Conservation (phyloP, 2,113 vertebrate genomes). For the Hypanus sabinus region DNA sequence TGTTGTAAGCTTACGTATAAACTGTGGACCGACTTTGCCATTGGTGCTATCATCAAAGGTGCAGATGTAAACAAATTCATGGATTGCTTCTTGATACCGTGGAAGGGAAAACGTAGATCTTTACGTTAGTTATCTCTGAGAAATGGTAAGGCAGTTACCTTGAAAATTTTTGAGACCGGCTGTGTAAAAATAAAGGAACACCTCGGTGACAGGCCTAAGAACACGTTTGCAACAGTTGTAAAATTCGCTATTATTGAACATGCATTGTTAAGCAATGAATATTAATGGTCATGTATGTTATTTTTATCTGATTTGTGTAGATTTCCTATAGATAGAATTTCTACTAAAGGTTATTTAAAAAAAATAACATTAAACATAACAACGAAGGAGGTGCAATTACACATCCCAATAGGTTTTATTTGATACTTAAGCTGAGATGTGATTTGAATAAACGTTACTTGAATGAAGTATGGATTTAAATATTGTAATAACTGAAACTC, state of each 20-base stretch:
- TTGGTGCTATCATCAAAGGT: too few species aligned
- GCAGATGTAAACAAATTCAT: too few species aligned
- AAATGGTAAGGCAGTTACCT: too few species aligned
- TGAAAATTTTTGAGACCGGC: too few species aligned
- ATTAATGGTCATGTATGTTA: neutral
- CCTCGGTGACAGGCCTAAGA: too few species aligned
- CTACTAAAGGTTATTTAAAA: neutral
- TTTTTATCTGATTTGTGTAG: neutral
- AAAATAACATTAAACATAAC: neutral
- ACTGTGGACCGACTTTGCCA: too few species aligned
- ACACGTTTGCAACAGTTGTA: neutral
- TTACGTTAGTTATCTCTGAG: too few species aligned
- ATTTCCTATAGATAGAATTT: neutral
- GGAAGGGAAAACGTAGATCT: too few species aligned
- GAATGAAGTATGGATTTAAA: neutral
- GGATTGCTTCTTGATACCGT: too few species aligned
- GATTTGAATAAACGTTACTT: neutral
- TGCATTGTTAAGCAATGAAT: neutral
- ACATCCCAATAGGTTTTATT: neutral
- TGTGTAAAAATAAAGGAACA: too few species aligned
- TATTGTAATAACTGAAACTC: neutral
- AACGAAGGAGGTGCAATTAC: neutral
- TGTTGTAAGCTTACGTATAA: too few species aligned
- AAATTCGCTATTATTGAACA: neutral
- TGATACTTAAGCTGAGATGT: neutral